phyloP scores from a whole-genome alignment of 2,888 invertebrate species.

The Teinopalpus imperialis region DNA sequence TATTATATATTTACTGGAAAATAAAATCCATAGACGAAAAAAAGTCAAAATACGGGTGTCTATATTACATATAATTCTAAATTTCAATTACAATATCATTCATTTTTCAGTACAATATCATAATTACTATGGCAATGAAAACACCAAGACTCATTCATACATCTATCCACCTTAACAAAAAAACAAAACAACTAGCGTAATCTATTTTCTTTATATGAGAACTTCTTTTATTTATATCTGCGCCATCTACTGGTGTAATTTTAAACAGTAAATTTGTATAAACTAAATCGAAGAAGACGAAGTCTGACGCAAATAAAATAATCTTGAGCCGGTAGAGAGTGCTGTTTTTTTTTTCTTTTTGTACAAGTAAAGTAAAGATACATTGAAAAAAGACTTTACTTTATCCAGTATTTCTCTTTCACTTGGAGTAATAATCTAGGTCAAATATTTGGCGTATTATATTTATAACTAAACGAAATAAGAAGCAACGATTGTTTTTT shows the following conservation, averaged over 20 bases:
- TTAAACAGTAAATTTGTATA: constrained; percentile 8
- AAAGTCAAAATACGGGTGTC: no score
- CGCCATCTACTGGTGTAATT: constrained; percentile 39
- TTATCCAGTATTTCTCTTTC: constrained; percentile 11
- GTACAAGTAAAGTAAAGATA: constrained; percentile 25
- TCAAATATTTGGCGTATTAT: constrained; percentile 1
- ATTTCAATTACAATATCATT: no score
- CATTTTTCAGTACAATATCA: no score
- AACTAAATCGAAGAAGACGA: constrained; percentile 46
- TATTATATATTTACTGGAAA: no score
- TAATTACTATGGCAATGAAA: no score
- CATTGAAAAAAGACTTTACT: constrained; percentile 14
- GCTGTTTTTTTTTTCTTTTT: constrained; percentile 57
- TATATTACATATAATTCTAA: no score
- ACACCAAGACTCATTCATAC: no score
- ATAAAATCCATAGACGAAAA: no score
- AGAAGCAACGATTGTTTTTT: no score
- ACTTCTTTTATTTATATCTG: not conserved
- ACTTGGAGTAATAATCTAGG: constrained; percentile 9
- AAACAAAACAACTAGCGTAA: constrained; percentile 40
- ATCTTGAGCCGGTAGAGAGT: constrained; percentile 56
- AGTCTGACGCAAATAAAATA: constrained; percentile 40
- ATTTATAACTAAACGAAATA: not conserved
- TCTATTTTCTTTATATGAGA: constrained; percentile 37
- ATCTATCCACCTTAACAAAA: constrained; percentile 6